Conservation (phyloP, 2,888 invertebrate genomes). For the Pharmacophagus antenor region DNA sequence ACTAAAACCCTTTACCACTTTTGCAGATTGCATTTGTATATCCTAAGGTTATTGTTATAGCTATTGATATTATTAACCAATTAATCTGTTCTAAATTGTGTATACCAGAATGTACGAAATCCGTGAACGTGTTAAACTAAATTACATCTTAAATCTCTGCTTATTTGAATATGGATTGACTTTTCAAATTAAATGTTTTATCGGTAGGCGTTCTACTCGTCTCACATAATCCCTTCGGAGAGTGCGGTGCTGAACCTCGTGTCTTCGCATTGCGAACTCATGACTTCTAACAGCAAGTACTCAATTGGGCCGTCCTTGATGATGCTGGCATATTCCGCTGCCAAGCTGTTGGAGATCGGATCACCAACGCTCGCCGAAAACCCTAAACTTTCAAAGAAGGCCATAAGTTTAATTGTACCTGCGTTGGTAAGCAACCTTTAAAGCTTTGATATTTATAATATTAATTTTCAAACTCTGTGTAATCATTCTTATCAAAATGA, state of each 20-base stretch:
- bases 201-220: constrained; percentile 84
- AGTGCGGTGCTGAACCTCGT: constrained; percentile 90
- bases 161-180: background rate
- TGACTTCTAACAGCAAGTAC: constrained; percentile 64
- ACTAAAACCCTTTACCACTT: too few relatives aligned
- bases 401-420: constrained; percentile 86
- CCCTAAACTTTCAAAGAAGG: constrained; percentile 82
- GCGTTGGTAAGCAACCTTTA: constrained; percentile 77
- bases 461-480: background rate
- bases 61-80: too few relatives aligned
- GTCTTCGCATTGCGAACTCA: constrained; percentile 68
- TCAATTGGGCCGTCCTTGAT: constrained; percentile 66
- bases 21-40: too few relatives aligned
- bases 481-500: too few relatives aligned
- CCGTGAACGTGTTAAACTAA: too few relatives aligned
- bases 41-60: too few relatives aligned
- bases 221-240: constrained; percentile 91
- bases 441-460: background rate
- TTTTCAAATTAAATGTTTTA: constrained; percentile 18
- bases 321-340: constrained; percentile 71
- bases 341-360: constrained; percentile 67
- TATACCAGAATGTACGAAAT: too few relatives aligned
- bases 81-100: too few relatives aligned
- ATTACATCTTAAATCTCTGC: background rate
- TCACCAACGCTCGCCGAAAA: constrained; percentile 77